These are phyloP conservation scores for Aphodius granarius DNA, from an alignment of 2,888 invertebrate species.

Conservation along the genomic window DNA sequence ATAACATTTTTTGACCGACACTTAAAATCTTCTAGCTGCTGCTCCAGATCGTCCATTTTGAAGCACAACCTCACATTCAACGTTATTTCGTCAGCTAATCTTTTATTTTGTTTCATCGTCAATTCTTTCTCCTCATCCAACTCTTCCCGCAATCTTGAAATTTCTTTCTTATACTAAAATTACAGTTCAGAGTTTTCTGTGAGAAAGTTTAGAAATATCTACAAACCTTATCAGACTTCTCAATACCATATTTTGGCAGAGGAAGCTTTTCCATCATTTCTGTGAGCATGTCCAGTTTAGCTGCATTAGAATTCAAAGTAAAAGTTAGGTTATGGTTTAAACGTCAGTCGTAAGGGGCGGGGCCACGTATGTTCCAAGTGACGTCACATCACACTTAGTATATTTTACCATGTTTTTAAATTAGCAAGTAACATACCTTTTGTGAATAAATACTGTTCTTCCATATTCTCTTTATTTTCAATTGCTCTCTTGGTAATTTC, in stretches of 20 bases:
- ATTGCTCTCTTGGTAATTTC: constrained; percentile 31
- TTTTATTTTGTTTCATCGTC: not conserved
- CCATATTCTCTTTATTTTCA: constrained; percentile 33
- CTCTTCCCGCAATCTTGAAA: not conserved
- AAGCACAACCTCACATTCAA: not conserved
- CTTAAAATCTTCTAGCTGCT: not conserved
- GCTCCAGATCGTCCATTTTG: not conserved
- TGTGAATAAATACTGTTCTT: constrained; percentile 34
- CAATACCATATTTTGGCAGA: not conserved
- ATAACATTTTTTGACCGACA: not conserved
- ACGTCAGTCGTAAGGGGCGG: too few relatives aligned
- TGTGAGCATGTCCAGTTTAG: constrained; percentile 25
- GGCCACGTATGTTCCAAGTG: too few relatives aligned
- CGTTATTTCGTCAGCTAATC: not conserved
- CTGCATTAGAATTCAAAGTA: constrained; percentile 21
- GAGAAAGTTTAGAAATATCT: not conserved
- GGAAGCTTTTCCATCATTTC: constrained; percentile 4
- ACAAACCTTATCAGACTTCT: not conserved
- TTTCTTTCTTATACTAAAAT: constrained; percentile 7
- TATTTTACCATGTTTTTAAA: too few relatives aligned
- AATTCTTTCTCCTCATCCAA: not conserved
- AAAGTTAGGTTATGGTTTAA: too few relatives aligned
- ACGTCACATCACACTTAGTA: too few relatives aligned
- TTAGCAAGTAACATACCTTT: too few relatives aligned
- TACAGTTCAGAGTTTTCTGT: not conserved